These are phyloP conservation scores for Poeciliopsis turrubarensis DNA, from an alignment of 2,113 vertebrate species.

Conservation along the genomic window DNA sequence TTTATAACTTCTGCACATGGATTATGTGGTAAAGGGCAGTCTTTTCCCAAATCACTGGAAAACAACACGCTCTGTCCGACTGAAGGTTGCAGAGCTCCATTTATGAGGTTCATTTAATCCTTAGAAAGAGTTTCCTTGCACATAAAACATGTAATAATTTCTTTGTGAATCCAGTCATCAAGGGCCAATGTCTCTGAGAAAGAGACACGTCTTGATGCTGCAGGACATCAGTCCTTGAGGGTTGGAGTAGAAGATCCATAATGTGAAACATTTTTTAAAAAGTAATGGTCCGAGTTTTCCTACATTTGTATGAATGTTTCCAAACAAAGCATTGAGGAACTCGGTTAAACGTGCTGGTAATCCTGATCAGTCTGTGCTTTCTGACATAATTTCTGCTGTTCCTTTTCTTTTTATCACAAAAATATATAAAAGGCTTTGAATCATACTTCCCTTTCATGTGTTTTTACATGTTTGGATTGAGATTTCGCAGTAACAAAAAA, in stretches of 20 bases:
- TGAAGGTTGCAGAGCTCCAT: background rate
- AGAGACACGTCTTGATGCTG: too few species aligned
- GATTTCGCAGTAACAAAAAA: background rate
- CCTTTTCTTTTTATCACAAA: too few species aligned
- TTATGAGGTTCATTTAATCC: background rate
- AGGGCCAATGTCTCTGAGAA: too few species aligned
- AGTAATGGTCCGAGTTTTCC: background rate
- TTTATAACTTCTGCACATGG: too few species aligned
- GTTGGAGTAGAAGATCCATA: too few species aligned
- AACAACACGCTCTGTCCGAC: background rate
- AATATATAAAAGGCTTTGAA: background rate
- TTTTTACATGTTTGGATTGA: background rate
- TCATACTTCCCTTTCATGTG: background rate
- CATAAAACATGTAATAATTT: background rate
- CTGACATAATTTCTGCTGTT: too few species aligned
- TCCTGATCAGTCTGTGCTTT: too few species aligned
- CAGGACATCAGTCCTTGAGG: too few species aligned
- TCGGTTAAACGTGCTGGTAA: too few species aligned
- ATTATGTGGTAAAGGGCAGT: too few species aligned
- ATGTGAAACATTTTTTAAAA: too few species aligned
- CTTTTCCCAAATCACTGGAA: too few species aligned
- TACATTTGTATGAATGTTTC: background rate
- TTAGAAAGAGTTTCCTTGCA: background rate
- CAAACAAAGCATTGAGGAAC: background rate
- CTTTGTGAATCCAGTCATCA: background rate